A percentile compares a stretch with the other conserved stretches of the same genome.
phyloP scores from a whole-genome alignment of 2,797 vertebrate species.

The Typhlichthys subterraneus region DNA sequence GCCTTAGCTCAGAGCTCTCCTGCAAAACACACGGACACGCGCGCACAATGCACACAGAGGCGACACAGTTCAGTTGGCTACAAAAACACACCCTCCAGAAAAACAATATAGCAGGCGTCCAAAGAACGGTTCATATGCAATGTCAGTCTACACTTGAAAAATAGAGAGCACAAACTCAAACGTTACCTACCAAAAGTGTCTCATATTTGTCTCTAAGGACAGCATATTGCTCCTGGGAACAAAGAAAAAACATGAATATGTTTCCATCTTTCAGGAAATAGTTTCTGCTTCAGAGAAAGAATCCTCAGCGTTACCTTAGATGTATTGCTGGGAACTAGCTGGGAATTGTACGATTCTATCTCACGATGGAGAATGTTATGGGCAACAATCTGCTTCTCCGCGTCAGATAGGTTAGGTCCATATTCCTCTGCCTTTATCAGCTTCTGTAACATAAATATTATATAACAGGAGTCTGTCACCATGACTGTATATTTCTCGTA shows the following conservation, averaged over 20 bases:
- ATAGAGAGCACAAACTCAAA: neutral
- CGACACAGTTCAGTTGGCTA: neutral
- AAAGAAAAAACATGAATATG: slow-evolving; percentile 9
- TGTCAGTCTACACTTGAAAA: neutral
- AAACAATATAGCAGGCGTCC: neutral
- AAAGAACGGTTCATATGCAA: neutral
- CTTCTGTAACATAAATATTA: slow-evolving; percentile 49
- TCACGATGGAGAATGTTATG: slow-evolving; percentile 92
- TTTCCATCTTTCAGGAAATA: neutral
- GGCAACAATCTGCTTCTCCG: slow-evolving; percentile 90
- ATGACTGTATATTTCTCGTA: neutral
- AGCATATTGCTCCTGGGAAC: slow-evolving; percentile 71
- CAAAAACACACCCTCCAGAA: neutral
- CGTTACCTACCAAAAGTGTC: slow-evolving; percentile 82
- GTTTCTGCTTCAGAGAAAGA: neutral
- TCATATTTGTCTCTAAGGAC: slow-evolving; percentile 81
- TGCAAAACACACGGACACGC: slow-evolving; percentile 49
- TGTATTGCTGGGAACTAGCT: slow-evolving; percentile 69
- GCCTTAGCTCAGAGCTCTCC: slow-evolving; percentile 81
- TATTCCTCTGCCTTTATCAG: slow-evolving; percentile 71
- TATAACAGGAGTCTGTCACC: neutral
- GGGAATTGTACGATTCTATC: slow-evolving; percentile 84
- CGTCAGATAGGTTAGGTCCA: slow-evolving; percentile 81
- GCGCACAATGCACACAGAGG: neutral
- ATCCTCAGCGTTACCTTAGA: slow-evolving; percentile 47